Evolutionary conservation across 2,113 vertebrate species (phyloP).

Genomic region (Columba janthina): DNA sequence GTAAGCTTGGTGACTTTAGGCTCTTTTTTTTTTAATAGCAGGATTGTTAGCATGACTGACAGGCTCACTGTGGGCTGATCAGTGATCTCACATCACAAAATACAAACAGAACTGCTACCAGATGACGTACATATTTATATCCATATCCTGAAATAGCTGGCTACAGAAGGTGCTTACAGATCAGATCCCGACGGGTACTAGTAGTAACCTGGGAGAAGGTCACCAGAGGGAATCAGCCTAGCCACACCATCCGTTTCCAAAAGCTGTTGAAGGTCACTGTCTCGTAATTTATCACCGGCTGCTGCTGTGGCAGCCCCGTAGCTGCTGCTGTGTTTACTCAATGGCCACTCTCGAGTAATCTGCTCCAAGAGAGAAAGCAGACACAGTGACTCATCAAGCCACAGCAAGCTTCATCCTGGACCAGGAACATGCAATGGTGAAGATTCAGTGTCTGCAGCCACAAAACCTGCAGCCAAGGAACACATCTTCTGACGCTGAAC

Average conservation of each 20-base stretch:
- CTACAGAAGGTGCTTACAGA: not conserved
- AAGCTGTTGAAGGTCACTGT: not conserved
- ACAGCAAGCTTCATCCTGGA: not conserved
- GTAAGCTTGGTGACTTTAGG: not conserved
- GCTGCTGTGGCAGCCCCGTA: not conserved
- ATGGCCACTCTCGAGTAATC: not conserved
- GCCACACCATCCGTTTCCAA: not conserved
- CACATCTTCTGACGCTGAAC: not conserved
- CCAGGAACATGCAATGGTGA: not conserved
- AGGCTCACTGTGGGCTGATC: not conserved
- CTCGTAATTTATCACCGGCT: fast-evolving
- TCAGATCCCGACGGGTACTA: not conserved
- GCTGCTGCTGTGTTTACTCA: not conserved
- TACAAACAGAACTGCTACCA: not conserved
- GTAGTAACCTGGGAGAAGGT: not conserved
- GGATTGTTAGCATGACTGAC: not conserved
- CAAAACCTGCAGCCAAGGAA: not conserved
- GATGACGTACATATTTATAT: not conserved
- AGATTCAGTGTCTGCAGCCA: not conserved
- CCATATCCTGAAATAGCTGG: not conserved
- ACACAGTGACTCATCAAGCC: not conserved
- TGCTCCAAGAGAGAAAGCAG: not conserved
- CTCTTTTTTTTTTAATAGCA: not conserved
- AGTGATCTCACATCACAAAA: not conserved
- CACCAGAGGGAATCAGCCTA: not conserved